Evolutionary conservation across 2,797 vertebrate genomes (phyloP).

Genomic region (Jordanella pulchra): DNA sequence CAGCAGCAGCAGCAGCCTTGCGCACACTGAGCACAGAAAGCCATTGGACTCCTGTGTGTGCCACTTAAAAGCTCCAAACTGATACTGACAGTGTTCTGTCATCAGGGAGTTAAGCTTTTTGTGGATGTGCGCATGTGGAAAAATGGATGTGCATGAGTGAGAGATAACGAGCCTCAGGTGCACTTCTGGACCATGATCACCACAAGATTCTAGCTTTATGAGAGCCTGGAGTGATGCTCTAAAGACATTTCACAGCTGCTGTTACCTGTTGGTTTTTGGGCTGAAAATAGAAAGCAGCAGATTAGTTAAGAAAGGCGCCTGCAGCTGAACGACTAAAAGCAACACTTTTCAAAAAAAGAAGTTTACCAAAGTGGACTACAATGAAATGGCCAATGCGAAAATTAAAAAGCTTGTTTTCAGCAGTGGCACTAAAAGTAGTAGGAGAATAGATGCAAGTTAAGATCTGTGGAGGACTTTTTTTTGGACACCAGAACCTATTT

Average conservation of each 20-base stretch:
- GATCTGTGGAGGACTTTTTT: slow-evolving; percentile 27
- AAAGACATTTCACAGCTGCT: slow-evolving; percentile 41
- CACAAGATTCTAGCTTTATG: slow-evolving; percentile 53
- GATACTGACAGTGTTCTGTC: slow-evolving; percentile 56
- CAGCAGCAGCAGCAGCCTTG: slow-evolving; percentile 55
- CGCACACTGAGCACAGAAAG: slow-evolving; percentile 33
- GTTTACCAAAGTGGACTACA: slow-evolving; percentile 35
- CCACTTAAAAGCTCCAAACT: slow-evolving; percentile 50
- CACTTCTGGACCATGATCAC: slow-evolving; percentile 55
- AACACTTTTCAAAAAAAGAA: slow-evolving; percentile 13
- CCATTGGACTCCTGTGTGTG: slow-evolving; percentile 50
- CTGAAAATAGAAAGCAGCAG: slow-evolving; percentile 32
- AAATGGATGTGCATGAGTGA: slow-evolving; percentile 9
- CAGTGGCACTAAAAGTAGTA: slow-evolving; percentile 34
- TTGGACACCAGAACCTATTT: slow-evolving; percentile 47
- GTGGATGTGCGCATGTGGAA: slow-evolving; percentile 18
- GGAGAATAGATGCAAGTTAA: slow-evolving; percentile 66
- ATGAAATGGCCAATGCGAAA: slow-evolving; percentile 65
- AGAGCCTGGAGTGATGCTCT: slow-evolving; percentile 45
- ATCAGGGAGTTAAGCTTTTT: slow-evolving; percentile 43
- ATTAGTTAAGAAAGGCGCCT: slow-evolving; percentile 28
- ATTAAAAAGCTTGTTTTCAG: slow-evolving; percentile 56
- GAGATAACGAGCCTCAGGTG: slow-evolving; percentile 50
- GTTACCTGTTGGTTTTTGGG: slow-evolving; percentile 52
- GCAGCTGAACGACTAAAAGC: slow-evolving; percentile 23